A percentile compares a stretch with the other conserved stretches of the same genome.
Evolutionary conservation across 1,140 invertebrate genomes (phyloP).

Genomic region (Antheraea pernyi): DNA sequence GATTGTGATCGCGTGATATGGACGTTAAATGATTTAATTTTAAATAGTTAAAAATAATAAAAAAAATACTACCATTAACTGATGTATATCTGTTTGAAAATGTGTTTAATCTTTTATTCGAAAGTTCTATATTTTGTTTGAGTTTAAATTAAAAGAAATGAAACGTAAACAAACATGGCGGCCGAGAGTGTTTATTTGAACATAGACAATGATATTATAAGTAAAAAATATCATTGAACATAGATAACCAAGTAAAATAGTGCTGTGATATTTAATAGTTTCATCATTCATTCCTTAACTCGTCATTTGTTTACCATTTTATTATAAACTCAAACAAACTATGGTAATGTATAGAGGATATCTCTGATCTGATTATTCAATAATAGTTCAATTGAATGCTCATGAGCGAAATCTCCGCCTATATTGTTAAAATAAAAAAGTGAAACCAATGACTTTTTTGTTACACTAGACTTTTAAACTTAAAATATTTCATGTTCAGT

Average conservation of each 20-base stretch:
- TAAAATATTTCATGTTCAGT: too few species aligned
- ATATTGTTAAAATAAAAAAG: not conserved
- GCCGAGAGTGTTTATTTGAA: too few species aligned
- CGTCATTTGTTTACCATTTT: not conserved
- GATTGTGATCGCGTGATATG: not conserved
- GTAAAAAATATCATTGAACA: too few species aligned
- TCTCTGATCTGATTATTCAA: not conserved
- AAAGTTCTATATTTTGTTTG: not conserved
- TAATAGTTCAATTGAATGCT: not conserved
- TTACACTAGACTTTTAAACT: not conserved
- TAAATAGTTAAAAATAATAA: not conserved
- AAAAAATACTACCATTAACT: not conserved
- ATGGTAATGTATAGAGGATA: not conserved
- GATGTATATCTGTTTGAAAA: not conserved
- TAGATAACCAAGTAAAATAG: too few species aligned
- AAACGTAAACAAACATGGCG: not conserved
- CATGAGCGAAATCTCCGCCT: not conserved
- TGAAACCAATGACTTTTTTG: not conserved
- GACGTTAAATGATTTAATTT: not conserved
- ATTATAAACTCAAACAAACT: not conserved
- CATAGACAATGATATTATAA: too few species aligned
- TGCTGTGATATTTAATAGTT: too few species aligned
- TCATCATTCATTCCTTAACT: too few species aligned
- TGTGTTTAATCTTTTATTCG: not conserved
- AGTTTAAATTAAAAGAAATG: not conserved